phyloP scores from a whole-genome alignment of 2,797 vertebrate genomes.

The Hydrolagus colliei region DNA sequence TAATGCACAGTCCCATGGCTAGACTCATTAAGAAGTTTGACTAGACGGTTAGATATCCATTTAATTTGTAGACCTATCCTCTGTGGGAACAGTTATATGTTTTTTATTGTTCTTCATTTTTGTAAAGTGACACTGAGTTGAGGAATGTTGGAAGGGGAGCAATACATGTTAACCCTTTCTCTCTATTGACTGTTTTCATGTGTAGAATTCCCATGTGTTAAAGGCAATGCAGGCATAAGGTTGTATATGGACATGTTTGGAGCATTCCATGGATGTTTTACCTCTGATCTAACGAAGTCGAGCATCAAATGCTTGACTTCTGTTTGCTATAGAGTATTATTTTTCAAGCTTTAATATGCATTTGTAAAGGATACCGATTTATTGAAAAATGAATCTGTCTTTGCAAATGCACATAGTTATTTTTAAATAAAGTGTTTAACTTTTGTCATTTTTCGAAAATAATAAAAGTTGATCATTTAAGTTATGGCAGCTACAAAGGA shows the following conservation, averaged over 20 bases:
- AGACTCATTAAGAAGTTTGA: slow-evolving; percentile 41
- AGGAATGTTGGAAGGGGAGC: not conserved
- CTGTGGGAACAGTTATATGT: not conserved
- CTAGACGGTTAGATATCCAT: not conserved
- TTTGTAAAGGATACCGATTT: not conserved
- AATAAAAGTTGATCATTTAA: not conserved
- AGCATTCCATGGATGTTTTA: slow-evolving; percentile 21
- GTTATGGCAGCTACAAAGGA: not conserved
- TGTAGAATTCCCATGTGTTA: not conserved
- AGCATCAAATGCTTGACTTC: not conserved
- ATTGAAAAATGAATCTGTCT: not conserved
- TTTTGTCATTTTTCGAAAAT: not conserved
- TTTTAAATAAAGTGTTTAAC: not conserved
- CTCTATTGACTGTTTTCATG: not conserved
- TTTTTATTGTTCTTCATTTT: not conserved
- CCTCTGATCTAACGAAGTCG: not conserved
- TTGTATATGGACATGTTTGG: slow-evolving; percentile 18
- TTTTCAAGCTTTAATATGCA: slow-evolving; percentile 14
- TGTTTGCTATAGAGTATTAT: not conserved
- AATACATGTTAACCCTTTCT: not conserved
- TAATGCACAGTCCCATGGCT: slow-evolving; percentile 51
- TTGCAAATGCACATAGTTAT: not conserved
- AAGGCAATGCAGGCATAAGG: not conserved
- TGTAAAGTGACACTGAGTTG: not conserved
- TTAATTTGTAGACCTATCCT: slow-evolving; percentile 12